Conservation (phyloP, 2,797 vertebrate genomes). For the Harpagifer antarcticus region DNA sequence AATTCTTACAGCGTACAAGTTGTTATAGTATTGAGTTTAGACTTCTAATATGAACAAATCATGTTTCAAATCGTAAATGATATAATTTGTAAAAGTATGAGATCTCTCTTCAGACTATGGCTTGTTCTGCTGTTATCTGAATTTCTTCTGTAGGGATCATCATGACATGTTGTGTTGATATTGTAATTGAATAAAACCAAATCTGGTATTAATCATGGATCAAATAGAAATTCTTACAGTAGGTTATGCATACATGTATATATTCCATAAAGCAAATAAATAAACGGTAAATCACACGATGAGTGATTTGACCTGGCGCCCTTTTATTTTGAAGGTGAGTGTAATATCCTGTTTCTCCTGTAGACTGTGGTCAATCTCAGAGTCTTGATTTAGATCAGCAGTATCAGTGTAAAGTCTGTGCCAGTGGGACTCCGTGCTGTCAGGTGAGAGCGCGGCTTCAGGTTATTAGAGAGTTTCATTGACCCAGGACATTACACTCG, state of each 20-base stretch:
- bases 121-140: neutral
- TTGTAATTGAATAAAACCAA: neutral
- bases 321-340: slow-evolving; percentile 59
- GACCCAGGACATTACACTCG: neutral
- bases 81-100: neutral
- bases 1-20: too few relatives aligned
- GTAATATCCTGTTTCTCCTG: neutral
- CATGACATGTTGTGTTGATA: neutral
- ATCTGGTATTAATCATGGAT: neutral
- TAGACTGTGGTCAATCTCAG: rapidly evolving
- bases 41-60: neutral
- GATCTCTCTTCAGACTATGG: neutral
- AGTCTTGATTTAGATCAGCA: neutral
- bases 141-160: neutral
- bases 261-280: too few relatives aligned
- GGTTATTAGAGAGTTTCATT: neutral
- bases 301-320: rapidly evolving
- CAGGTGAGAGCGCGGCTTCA: slow-evolving; percentile 39
- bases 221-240: neutral
- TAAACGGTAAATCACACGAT: neutral
- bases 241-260: neutral
- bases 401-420: neutral
- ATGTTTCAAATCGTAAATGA: neutral
- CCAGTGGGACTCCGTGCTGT: slow-evolving; percentile 14
- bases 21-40: too few relatives aligned